Evolutionary conservation across 2,888 invertebrate genomes (phyloP).

Genomic region (Hartigia nigra): DNA sequence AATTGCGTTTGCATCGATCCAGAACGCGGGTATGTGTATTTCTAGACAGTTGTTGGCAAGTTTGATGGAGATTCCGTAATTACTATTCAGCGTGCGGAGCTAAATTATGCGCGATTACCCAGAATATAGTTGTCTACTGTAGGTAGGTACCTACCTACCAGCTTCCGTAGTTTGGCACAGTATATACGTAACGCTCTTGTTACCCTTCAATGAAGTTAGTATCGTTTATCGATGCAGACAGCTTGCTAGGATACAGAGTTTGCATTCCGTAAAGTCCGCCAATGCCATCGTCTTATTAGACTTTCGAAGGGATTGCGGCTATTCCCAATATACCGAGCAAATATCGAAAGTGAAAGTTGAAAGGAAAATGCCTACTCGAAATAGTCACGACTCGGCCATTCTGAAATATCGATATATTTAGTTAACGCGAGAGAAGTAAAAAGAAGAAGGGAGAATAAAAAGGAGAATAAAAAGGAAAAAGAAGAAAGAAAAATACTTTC

Average conservation of each 20-base stretch:
- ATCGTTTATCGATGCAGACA: constrained; percentile 17
- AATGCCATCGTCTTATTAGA: not conserved
- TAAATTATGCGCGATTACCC: constrained; percentile 25
- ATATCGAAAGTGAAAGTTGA: not conserved
- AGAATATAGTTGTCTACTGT: constrained; percentile 16
- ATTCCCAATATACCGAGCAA: not conserved
- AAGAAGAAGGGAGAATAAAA: not conserved
- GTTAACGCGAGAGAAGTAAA: not conserved
- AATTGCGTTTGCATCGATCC: constrained; percentile 10
- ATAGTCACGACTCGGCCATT: not conserved
- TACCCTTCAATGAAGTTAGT: constrained; percentile 12
- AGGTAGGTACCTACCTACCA: not conserved
- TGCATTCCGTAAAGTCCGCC: not conserved
- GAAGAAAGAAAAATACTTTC: not conserved
- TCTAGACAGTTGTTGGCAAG: constrained; percentile 19
- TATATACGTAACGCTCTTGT: constrained; percentile 4
- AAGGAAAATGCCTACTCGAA: not conserved
- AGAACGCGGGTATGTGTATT: constrained; percentile 4
- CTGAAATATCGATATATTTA: not conserved
- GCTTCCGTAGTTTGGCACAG: constrained; percentile 14
- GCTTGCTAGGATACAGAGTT: not conserved
- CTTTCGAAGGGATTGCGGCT: not conserved
- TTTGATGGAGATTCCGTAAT: constrained; percentile 27
- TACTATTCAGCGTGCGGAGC: constrained; percentile 16
- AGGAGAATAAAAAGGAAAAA: not conserved